phyloP scores from a whole-genome alignment of 2,888 invertebrate species.

The Xestia c-nigrum region DNA sequence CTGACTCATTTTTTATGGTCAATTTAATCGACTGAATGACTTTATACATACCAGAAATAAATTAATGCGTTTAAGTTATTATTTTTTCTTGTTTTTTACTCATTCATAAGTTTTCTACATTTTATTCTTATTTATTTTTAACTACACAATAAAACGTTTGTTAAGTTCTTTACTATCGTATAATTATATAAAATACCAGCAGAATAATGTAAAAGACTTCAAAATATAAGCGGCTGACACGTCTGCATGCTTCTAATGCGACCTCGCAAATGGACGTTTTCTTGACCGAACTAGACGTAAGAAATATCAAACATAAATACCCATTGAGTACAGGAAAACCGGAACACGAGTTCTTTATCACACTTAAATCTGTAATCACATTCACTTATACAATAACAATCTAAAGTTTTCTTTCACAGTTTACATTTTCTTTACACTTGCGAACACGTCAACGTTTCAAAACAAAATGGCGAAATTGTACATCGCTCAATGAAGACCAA shows the following conservation, averaged over 20 bases:
- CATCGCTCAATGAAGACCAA: constrained; percentile 44
- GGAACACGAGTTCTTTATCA: constrained; percentile 35
- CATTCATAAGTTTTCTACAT: not conserved
- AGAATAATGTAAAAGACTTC: not conserved
- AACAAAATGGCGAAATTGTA: constrained; percentile 71
- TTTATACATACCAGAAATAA: not conserved
- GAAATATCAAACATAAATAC: constrained; percentile 51
- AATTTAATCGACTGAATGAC: not conserved
- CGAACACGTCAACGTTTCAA: constrained; percentile 70
- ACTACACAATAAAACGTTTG: not conserved
- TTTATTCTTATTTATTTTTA: not conserved
- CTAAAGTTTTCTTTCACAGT: constrained; percentile 56
- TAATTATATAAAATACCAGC: not conserved
- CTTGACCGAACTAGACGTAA: not conserved
- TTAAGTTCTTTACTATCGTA: not conserved
- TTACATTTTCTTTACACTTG: constrained; percentile 64
- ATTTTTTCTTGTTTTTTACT: not conserved
- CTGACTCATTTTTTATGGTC: not conserved
- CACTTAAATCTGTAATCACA: constrained; percentile 44
- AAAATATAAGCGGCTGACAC: constrained; percentile 16
- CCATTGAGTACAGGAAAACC: constrained; percentile 53
- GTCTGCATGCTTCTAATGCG: constrained; percentile 41
- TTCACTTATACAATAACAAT: constrained; percentile 43
- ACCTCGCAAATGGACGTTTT: constrained; percentile 39
- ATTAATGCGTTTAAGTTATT: not conserved